Evolutionary conservation across 2,113 vertebrate species (phyloP).

Genomic region (Aphyosemion australe): DNA sequence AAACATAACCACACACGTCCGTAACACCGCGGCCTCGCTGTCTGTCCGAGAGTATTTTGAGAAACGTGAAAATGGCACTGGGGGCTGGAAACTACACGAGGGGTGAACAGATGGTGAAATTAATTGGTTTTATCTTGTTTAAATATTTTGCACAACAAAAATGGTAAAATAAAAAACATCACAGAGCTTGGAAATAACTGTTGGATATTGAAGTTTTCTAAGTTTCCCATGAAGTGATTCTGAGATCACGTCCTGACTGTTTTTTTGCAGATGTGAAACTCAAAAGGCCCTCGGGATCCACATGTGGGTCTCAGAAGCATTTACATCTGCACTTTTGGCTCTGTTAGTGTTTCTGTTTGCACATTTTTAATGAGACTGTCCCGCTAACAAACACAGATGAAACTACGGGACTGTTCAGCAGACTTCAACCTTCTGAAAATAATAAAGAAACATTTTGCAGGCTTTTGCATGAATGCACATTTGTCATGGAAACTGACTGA

Average conservation of each 20-base stretch:
- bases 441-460: neutral
- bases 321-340: slow-evolving; percentile 24
- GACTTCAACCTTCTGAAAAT: neutral
- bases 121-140: neutral
- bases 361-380: slow-evolving; percentile 23
- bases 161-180: no score
- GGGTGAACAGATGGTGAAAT: slow-evolving; percentile 35
- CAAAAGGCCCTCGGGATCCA: slow-evolving; percentile 64
- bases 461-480: no score
- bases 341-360: slow-evolving; percentile 15
- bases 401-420: neutral
- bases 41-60: slow-evolving; percentile 44
- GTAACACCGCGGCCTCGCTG: slow-evolving; percentile 44
- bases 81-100: slow-evolving; percentile 27
- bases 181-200: no score
- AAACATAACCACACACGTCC: slow-evolving; percentile 19
- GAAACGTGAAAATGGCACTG: slow-evolving; percentile 24
- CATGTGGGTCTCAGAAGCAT: slow-evolving; percentile 44
- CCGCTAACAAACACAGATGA: slow-evolving; percentile 26
- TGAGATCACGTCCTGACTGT: slow-evolving; percentile 45
- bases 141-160: no score
- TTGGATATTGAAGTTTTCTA: no score
- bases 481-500: no score
- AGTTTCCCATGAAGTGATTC: neutral
- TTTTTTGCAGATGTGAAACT: slow-evolving; percentile 47